Percentiles rank a stretch among this genome's conserved stretches.
Conservation (phyloP, 2,888 invertebrate species). For the Leptothorax acervorum region DNA sequence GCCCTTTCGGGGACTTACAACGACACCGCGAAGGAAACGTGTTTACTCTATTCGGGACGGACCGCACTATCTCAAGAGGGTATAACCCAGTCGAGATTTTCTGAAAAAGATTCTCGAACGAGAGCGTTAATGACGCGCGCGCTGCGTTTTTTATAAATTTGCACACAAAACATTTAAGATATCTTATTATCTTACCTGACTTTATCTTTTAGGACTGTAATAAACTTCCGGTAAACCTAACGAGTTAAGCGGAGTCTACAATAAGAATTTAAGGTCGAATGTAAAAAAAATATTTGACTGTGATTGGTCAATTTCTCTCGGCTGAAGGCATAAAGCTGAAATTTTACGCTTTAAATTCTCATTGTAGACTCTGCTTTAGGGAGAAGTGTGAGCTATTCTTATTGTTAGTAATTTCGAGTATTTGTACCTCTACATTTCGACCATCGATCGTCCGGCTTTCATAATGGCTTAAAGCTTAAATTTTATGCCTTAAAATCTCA, state of each 20-base stretch:
- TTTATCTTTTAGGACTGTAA: no score
- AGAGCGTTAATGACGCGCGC: neutral
- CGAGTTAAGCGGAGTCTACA: no score
- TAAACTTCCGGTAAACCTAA: no score
- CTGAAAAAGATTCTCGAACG: neutral
- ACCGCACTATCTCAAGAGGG: conserved; percentile 21
- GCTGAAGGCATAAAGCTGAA: no score
- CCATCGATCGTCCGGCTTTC: conserved; percentile 13
- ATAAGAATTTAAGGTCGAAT: no score
- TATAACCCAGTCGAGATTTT: conserved; percentile 11
- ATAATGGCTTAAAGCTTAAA: neutral
- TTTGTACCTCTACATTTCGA: conserved; percentile 20
- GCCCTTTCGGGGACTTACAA: conserved; percentile 14
- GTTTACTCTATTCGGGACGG: conserved; percentile 51
- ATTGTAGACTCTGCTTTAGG: neutral
- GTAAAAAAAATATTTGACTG: no score
- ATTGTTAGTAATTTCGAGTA: conserved; percentile 17
- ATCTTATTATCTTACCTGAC: no score
- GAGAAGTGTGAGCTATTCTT: neutral
- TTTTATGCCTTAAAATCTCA: neutral
- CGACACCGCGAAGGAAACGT: conserved; percentile 40
- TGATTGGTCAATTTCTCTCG: no score
- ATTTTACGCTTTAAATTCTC: no score
- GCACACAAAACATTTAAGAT: neutral
- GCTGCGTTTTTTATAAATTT: neutral